Evolutionary conservation across 2,797 vertebrate genomes (phyloP), one percentile per base, ranked within the genome.

Genomic region (Schizopygopsis malacanthus): DNA sequence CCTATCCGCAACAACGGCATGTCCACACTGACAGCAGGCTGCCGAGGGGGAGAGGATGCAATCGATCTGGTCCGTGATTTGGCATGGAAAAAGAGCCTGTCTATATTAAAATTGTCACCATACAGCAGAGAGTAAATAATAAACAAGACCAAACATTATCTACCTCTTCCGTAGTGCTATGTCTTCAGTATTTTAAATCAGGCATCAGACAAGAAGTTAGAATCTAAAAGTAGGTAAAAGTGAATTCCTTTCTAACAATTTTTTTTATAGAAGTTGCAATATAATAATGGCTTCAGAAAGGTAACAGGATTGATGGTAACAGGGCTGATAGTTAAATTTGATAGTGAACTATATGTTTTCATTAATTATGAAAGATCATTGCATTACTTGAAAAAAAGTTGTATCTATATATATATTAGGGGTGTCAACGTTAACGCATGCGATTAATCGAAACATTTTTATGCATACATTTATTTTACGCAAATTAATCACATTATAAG

Each of bases 1-100:
- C 75, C n/a, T 71, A 43, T 71, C 77, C 0, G 6, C 82, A 52
- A 52, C 37, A 56, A 67, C 33, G 3, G 33, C 82, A 61, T 41
- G 71, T 52, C 47, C 41, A 63, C 12, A 33, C 39, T 37, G 81
- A 83, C 71, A 83, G 61, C 59, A 77, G 59, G 67, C 43, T 47
- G 45, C 72, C 45, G n/a, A 25, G 22, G 45, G 59, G 43, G 13
- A 67, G 25, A 76, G 16, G n/a, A 47, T 59, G 47, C 33, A 45
- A 71, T 85, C 18, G 39, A 79, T 61, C 6, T 0, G 15, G 15
- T 16, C 28, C 2, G 2, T 78, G 16, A 78, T 56, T 16, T 59
- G 39, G n/a, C 25, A 59, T 8, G 1, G 52, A 33, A 59, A 79
- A 63, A 79, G 10, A 47, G 47, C 7, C 22, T 0, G 15, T 52